These are phyloP conservation scores for Caenorhabditis sp. DNA, from an alignment of 2,888 invertebrate genomes.

Conservation along the genomic window DNA sequence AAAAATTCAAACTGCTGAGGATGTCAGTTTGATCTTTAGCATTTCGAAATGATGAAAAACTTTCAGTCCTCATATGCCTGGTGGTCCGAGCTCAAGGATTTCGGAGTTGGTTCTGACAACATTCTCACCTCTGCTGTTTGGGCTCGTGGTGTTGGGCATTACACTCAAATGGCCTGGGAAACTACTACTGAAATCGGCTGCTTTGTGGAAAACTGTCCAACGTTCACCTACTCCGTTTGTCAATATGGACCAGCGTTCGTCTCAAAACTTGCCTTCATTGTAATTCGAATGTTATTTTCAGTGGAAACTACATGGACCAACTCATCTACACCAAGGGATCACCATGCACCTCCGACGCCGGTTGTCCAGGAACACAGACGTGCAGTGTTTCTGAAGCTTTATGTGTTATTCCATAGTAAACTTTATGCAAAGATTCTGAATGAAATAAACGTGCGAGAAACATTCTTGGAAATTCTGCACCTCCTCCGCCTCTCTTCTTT, in stretches of 20 bases:
- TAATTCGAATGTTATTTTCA: constrained; percentile 29
- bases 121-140: constrained; percentile 53
- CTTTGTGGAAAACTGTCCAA: constrained; percentile 60
- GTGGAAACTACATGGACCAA: constrained; percentile 66
- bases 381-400: constrained; percentile 62
- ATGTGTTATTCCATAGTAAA: constrained; percentile 55
- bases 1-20: constrained; percentile 53
- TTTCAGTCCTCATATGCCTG: constrained; percentile 63
- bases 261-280: background rate
- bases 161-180: constrained; percentile 74
- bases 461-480: constrained; percentile 27
- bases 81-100: constrained; percentile 72
- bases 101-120: constrained; percentile 67
- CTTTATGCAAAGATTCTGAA: constrained; percentile 50
- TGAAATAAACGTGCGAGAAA: constrained; percentile 59
- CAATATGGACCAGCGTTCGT: constrained; percentile 66
- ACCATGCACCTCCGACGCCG: constrained; percentile 60
- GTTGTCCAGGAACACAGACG: constrained; percentile 56
- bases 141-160: constrained; percentile 64
- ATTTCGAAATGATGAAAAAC: background rate
- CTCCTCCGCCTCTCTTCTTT: background rate
- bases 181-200: constrained; percentile 67
- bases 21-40: background rate
- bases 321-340: constrained; percentile 66
- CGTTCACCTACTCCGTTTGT: constrained; percentile 66